Conservation (phyloP, 2,888 invertebrate genomes). For the Lasioglossum leucozonium region DNA sequence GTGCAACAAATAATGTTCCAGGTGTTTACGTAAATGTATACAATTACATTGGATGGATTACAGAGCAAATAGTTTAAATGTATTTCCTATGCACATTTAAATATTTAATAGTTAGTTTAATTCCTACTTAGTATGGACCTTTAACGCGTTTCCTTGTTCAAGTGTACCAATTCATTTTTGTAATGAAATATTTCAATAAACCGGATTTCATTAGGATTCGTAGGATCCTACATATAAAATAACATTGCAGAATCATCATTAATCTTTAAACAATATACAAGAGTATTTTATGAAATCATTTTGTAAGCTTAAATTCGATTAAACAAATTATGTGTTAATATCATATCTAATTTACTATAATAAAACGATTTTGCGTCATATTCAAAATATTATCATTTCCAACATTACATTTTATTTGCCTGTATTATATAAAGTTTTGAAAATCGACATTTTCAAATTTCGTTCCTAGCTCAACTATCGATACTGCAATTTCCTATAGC, state of each 20-base stretch:
- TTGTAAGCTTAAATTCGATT: background rate
- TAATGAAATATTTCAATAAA: background rate
- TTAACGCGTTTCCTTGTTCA: background rate
- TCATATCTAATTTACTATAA: background rate
- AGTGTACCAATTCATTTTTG: background rate
- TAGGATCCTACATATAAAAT: background rate
- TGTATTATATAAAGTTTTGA: background rate
- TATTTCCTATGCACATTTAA: background rate
- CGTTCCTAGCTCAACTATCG: background rate
- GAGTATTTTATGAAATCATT: background rate
- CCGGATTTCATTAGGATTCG: background rate
- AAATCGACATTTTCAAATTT: background rate
- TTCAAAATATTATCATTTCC: background rate
- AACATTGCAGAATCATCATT: background rate
- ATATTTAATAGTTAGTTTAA: background rate
- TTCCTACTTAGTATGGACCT: background rate
- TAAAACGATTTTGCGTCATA: background rate
- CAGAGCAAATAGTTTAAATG: slow-evolving; percentile 58
- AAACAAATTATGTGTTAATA: background rate
- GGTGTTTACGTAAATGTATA: slow-evolving; percentile 92
- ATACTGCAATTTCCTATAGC: background rate
- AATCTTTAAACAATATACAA: background rate
- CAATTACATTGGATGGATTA: slow-evolving; percentile 86
- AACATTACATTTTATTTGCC: background rate
- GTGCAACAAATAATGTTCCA: slow-evolving; percentile 89